Percentiles rank a stretch among this genome's conserved stretches.
These are phyloP conservation scores for Protobothrops mucrosquamatus DNA, from an alignment of 2,113 vertebrate genomes.

Conservation along the genomic window DNA sequence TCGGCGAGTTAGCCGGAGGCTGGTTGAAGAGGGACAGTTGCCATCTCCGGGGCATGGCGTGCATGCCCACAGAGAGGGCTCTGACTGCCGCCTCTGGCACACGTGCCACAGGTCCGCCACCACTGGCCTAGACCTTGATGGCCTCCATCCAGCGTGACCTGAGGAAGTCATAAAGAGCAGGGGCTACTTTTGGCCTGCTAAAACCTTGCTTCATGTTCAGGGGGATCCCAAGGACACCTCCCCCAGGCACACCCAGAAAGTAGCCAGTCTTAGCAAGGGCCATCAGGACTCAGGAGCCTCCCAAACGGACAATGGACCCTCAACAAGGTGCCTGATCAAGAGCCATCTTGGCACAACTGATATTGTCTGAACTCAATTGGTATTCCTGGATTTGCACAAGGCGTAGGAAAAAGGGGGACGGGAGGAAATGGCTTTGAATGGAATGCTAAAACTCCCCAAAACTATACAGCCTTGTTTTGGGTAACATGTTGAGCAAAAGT, in stretches of 20 bases:
- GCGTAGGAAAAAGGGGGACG: background rate
- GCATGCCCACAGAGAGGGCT: too few relatives aligned
- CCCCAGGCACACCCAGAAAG: background rate
- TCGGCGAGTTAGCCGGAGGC: too few relatives aligned
- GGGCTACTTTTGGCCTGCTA: background rate
- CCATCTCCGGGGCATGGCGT: too few relatives aligned
- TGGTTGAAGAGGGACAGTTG: too few relatives aligned
- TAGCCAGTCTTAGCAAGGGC: background rate
- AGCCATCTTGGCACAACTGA: background rate
- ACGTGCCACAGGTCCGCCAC: too few relatives aligned
- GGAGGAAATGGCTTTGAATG: background rate
- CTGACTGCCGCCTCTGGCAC: too few relatives aligned
- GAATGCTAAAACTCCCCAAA: background rate
- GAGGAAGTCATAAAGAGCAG: background rate
- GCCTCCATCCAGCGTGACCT: background rate
- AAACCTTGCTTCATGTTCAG: background rate
- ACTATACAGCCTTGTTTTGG: background rate
- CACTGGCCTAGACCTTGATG: too few relatives aligned
- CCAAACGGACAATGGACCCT: background rate
- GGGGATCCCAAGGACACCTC: too few relatives aligned
- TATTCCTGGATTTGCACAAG: background rate
- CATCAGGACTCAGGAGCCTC: background rate
- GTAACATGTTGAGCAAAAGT: background rate
- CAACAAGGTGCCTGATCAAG: background rate
- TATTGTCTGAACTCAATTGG: background rate